Evolutionary conservation across 2,888 invertebrate species (phyloP), one percentile per base, ranked within the genome.

Genomic region (Steinernema scapterisci): DNA sequence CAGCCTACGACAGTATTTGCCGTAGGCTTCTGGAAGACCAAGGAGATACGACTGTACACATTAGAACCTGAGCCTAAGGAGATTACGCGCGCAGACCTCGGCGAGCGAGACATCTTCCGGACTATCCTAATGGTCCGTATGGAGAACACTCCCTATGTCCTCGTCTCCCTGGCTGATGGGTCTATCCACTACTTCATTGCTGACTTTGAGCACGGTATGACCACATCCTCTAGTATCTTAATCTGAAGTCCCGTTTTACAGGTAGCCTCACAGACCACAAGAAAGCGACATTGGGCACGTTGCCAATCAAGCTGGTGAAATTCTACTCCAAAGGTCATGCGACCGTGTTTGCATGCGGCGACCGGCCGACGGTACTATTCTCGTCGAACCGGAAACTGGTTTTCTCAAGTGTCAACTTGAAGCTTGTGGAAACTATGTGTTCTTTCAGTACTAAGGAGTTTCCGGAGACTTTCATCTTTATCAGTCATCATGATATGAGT

Each of bases 271-370:
- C 91, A 1, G 95, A 97, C 84, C 93, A 93, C 87, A 97, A 97
- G 89, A 94, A 95, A 88, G 95, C 97, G 21, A 96, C 95, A 0
- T 90, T 99, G 3, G 78, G 63, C 5, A 99, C 97, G 0, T 97
- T 97, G 88, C 97, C 97, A 16, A 97, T 96, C 0, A 94, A 94
- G n/a, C 90, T 99, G 73, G 91, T 93, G 78, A 94, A 94, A 7
- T 97, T 99, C 88, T 92, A 73, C 11, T 78, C 82, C 70, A 73
- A 73, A 19, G 63, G 63, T 31, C 78, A 78, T 13, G 93, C 80
- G 93, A 94, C 94, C 19, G 96, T 99, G 46, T 99, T 99, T 90
- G 99, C 97, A 25, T 99, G 99, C 89, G 97, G 96, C 0, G 97
- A 99, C 89, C 91, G 97, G 71, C 97, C 97, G 6, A 97, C 97